A percentile compares a stretch with the other conserved stretches of the same genome.
Conservation (phyloP, 2,113 vertebrate species). For the Grallaria varia region DNA sequence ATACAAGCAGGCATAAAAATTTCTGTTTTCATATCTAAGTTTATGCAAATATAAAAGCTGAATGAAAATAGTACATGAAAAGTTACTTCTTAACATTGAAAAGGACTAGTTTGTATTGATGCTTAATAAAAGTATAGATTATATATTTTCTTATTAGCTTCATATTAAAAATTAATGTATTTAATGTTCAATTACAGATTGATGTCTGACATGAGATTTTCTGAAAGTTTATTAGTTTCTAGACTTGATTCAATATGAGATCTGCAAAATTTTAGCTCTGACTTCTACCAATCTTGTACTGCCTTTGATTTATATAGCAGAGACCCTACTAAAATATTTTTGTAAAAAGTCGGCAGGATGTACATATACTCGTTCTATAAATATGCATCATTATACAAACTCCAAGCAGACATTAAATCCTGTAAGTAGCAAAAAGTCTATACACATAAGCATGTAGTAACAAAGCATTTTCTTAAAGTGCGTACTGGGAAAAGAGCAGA, state of each 20-base stretch:
- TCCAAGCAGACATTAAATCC: not conserved
- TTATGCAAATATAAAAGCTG: not conserved
- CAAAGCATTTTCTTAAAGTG: not conserved
- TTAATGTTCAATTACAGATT: not conserved
- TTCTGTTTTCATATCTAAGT: not conserved
- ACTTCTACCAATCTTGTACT: not conserved
- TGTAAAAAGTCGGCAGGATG: not conserved
- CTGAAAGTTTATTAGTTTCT: not conserved
- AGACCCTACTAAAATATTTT: not conserved
- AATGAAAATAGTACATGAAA: not conserved
- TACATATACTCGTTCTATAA: not conserved
- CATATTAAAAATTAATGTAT: not conserved
- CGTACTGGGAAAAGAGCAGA: not conserved
- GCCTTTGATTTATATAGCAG: not conserved
- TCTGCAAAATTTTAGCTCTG: not conserved
- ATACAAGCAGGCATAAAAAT: not conserved
- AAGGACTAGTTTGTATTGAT: not conserved
- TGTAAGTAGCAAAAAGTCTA: not conserved
- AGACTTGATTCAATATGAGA: not conserved
- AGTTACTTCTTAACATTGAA: not conserved
- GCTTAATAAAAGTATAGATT: not conserved
- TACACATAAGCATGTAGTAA: not conserved
- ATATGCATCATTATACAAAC: not conserved
- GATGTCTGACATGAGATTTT: not conserved
- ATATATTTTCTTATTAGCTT: not conserved